Evolutionary conservation across 2,888 invertebrate species (phyloP).

Genomic region (Gisinianus flammeolus): DNA sequence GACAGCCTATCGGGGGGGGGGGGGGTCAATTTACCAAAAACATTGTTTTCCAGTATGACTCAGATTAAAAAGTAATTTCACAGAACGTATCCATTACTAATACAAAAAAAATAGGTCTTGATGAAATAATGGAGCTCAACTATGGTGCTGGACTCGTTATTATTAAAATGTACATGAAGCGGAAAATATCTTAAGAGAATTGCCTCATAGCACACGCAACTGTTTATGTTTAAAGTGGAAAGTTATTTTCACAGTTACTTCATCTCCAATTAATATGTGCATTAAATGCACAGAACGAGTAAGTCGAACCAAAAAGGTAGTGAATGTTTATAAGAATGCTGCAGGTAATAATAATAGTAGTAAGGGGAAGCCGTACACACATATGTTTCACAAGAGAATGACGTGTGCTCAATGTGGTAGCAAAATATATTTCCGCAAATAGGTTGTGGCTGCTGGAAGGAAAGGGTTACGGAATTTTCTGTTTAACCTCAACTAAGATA

Average conservation of each 20-base stretch:
- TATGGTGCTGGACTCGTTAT: too few relatives aligned
- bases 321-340: background rate
- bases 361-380: background rate
- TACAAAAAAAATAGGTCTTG: too few relatives aligned
- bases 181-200: background rate
- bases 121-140: too few relatives aligned
- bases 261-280: background rate
- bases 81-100: too few relatives aligned
- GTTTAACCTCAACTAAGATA: too few relatives aligned
- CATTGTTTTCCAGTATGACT: too few relatives aligned
- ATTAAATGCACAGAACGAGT: background rate
- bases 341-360: background rate
- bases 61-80: too few relatives aligned
- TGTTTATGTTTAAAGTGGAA: background rate
- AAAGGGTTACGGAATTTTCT: too few relatives aligned
- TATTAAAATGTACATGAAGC: background rate
- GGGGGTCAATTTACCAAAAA: too few relatives aligned
- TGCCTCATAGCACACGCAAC: background rate
- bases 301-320: background rate
- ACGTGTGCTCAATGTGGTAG: background rate
- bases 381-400: background rate
- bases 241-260: background rate
- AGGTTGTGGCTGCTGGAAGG: too few relatives aligned
- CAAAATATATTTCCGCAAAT: background rate
- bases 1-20: too few relatives aligned